Conservation (phyloP, 2,888 invertebrate species). For the Parascotia fuliginaria region DNA sequence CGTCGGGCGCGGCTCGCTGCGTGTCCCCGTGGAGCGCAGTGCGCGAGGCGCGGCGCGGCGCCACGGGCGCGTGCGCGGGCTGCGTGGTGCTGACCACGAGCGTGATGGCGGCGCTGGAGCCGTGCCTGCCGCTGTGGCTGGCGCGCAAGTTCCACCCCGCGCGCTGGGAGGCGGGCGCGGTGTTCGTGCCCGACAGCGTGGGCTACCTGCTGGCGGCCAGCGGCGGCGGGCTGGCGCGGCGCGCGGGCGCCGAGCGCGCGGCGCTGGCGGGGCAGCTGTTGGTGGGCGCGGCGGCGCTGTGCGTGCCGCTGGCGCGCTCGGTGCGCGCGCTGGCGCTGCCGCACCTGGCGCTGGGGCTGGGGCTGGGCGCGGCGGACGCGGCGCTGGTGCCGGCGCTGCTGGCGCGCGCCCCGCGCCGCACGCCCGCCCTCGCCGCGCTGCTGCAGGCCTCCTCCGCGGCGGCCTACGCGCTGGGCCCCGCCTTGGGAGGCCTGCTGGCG, state of each 20-base stretch:
- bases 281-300: slow-evolving; percentile 14
- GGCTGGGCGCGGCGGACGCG: slow-evolving; percentile 71
- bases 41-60: slow-evolving; percentile 43
- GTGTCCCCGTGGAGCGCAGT: slow-evolving; percentile 27
- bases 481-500: slow-evolving; percentile 63
- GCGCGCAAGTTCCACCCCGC: slow-evolving; percentile 60
- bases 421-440: slow-evolving; percentile 66
- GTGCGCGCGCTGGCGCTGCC: slow-evolving; percentile 60
- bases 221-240: slow-evolving; percentile 56
- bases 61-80: slow-evolving; percentile 65
- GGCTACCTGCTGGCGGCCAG: slow-evolving; percentile 71
- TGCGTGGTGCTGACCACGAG: slow-evolving; percentile 72
- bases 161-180: slow-evolving; percentile 71
- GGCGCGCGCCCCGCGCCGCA: slow-evolving; percentile 49
- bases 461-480: slow-evolving; percentile 46
- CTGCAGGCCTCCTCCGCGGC: slow-evolving; percentile 52
- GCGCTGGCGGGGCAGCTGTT: slow-evolving; percentile 64
- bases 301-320: slow-evolving; percentile 31
- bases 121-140: slow-evolving; percentile 74
- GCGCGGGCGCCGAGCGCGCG: slow-evolving; percentile 61
- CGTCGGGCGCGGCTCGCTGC: slow-evolving; percentile 14
- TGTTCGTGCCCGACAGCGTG: slow-evolving; percentile 76
- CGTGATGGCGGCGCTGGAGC: slow-evolving; percentile 79
- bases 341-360: slow-evolving; percentile 72
- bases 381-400: slow-evolving; percentile 76